phyloP scores from a whole-genome alignment of 2,797 vertebrate species.

The Meda fulgida region DNA sequence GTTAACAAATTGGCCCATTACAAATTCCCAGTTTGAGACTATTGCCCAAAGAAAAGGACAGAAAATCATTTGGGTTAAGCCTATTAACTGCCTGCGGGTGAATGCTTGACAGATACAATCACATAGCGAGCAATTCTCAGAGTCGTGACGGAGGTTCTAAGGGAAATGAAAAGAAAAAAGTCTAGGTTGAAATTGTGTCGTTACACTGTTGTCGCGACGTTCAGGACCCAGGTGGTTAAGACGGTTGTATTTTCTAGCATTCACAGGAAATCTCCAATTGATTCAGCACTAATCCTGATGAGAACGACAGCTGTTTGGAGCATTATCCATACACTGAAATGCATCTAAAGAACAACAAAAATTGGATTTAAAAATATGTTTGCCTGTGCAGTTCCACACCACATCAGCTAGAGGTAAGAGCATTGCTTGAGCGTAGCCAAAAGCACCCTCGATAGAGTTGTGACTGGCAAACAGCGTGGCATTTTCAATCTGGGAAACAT shows the following conservation, averaged over 20 bases:
- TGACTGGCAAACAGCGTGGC: conserved; percentile 56
- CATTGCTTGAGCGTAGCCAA: conserved; percentile 53
- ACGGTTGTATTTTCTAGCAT: conserved; percentile 21
- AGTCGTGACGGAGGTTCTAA: conserved; percentile 55
- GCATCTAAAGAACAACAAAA: conserved; percentile 18
- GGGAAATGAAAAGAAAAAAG: conserved; percentile 49
- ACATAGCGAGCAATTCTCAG: conserved; percentile 57
- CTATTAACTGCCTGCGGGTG: conserved; percentile 63
- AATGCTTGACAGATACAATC: conserved; percentile 64
- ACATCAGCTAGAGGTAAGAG: conserved; percentile 48
- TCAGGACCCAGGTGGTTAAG: conserved; percentile 51
- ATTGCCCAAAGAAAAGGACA: conserved; percentile 65
- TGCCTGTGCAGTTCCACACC: conserved; percentile 18
- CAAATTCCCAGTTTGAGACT: conserved; percentile 63
- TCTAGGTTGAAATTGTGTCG: conserved; percentile 53
- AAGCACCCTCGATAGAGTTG: conserved; percentile 46
- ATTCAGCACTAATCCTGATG: conserved; percentile 37
- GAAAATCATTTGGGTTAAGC: conserved; percentile 69
- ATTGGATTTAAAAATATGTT: not conserved
- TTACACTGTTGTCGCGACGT: conserved; percentile 53
- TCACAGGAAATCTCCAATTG: conserved; percentile 1
- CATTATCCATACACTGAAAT: not conserved
- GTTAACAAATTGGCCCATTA: conserved; percentile 68
- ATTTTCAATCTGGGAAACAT: conserved; percentile 62
- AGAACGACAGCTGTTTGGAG: conserved; percentile 25